Evolutionary conservation across 2,113 vertebrate genomes (phyloP), one percentile per base, ranked within the genome.

Genomic region (Oophaga pumilio): DNA sequence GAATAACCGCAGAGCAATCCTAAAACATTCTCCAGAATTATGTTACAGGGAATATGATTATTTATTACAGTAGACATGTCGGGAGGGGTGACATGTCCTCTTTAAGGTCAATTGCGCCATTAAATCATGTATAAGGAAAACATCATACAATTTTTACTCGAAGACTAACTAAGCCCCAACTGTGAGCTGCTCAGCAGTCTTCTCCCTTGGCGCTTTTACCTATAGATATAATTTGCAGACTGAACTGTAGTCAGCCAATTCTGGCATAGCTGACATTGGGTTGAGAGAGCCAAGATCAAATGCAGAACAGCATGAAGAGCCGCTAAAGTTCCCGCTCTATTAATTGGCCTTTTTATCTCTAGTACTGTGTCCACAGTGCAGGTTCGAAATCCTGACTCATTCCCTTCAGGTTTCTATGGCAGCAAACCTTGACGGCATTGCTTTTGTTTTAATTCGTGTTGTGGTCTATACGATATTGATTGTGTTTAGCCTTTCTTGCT

Each of bases 361-460:
- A 87, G 85, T 87, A 86, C 86, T 71, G 52, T n/a, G 86, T 90
- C 91, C 69, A 26, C 87, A 66, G 8, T 83, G 15, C 86, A 91
- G 79, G 76, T 89, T 71, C 59, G 89, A 68, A 79, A 86, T 88
- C 89, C 84, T 66, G 62, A 85, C 86, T 92, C 73, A 87, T 94
- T 95, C 94, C 93, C 93, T 94, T 94, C 93, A 93, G 93, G 91
- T 94, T 94, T 92, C 92, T 89, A 82, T 92, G 85, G 89, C 86
- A 91, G 91, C 89, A 90, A 93, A 89, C 86, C 88, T 3, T 90
- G 64, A 82, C 87, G 89, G 76, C 90, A 82, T 87, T 88, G 50
- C 85, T 92, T 92, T 93, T 89, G 91, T 93, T 86, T 86, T 89
- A 91, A 89, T 90, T 92, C 91, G 88, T 89, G 62, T 91, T 91